These are phyloP conservation scores for Drosophila borborema DNA, from an alignment of 2,888 invertebrate species.

Conservation along the genomic window DNA sequence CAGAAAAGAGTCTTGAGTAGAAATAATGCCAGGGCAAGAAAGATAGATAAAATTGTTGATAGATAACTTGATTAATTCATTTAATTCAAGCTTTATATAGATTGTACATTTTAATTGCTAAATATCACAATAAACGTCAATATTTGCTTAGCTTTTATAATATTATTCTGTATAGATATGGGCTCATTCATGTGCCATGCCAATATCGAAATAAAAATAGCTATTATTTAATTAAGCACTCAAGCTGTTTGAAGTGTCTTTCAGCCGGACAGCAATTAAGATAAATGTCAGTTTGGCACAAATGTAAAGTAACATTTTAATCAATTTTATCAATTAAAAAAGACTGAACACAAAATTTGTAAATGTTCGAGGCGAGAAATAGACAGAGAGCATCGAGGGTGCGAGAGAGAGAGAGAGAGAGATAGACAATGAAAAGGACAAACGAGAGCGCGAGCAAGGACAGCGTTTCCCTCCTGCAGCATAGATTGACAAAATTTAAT, in stretches of 20 bases:
- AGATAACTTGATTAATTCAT: not conserved
- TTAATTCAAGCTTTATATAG: not conserved
- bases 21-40: not conserved
- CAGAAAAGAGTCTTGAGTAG: not conserved
- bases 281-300: constrained; percentile 70
- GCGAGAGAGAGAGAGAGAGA: not conserved
- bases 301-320: constrained; percentile 77
- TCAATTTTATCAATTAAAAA: constrained; percentile 78
- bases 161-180: not conserved
- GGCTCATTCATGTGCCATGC: not conserved
- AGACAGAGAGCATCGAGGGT: not conserved
- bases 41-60: not conserved
- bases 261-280: constrained; percentile 63
- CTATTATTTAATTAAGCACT: constrained; percentile 71
- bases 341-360: constrained; percentile 49
- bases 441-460: not conserved
- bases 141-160: not conserved
- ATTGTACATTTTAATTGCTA: too few species aligned
- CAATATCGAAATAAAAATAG: constrained; percentile 11
- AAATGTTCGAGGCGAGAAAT: constrained; percentile 22
- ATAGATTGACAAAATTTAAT: constrained; percentile 59
- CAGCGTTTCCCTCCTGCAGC: not conserved
- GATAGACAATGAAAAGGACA: not conserved
- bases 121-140: too few species aligned
- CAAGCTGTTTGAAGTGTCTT: constrained; percentile 38